Conservation (phyloP, 1,140 invertebrate genomes). For the Diuraphis noxia region DNA sequence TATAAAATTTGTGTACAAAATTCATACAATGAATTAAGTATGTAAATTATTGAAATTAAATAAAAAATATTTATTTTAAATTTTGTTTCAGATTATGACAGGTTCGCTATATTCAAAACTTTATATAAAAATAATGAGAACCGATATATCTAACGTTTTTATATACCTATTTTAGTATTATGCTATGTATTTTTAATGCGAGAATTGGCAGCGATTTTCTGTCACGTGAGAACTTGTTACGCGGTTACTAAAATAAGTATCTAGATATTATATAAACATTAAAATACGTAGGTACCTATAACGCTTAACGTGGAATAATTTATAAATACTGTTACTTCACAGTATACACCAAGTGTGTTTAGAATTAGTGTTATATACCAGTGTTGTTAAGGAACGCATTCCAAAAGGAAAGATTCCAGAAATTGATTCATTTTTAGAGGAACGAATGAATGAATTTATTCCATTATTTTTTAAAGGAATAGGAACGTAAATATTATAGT, state of each 20-base stretch:
- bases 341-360: too few species aligned
- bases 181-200: neutral
- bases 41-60: neutral
- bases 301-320: too few species aligned
- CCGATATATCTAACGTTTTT: neutral
- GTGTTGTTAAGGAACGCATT: too few species aligned
- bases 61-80: neutral
- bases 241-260: neutral
- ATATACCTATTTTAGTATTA: too few species aligned
- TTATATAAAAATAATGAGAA: conserved; percentile 6
- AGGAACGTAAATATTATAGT: too few species aligned
- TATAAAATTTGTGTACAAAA: neutral
- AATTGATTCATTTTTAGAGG: too few species aligned
- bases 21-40: neutral
- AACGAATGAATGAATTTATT: too few species aligned
- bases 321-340: too few species aligned
- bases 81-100: neutral
- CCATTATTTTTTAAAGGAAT: too few species aligned
- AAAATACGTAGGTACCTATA: too few species aligned
- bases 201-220: neutral
- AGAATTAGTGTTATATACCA: too few species aligned
- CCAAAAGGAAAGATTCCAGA: too few species aligned
- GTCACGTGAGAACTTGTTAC: neutral
- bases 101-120: neutral
- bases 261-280: neutral